Percentiles rank a stretch among this genome's conserved stretches.
These are phyloP conservation scores for Acromyrmex charruanus DNA, from an alignment of 1,140 invertebrate genomes.

Conservation along the genomic window DNA sequence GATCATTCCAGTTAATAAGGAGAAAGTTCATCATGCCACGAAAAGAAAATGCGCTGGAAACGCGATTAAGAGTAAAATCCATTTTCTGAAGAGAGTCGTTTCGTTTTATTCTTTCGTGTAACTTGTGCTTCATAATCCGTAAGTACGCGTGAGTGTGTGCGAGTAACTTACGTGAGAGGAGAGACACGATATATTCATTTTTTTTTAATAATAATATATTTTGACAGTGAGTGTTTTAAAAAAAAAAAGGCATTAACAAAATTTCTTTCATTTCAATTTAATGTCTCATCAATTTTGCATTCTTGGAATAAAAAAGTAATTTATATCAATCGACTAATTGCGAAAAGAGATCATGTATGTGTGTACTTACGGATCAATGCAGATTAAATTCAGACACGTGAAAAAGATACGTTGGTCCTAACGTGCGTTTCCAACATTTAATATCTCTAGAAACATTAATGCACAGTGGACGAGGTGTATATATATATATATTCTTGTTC, in stretches of 20 bases:
- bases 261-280: neutral
- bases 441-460: constrained; percentile 30
- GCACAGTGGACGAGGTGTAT: neutral
- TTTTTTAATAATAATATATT: constrained; percentile 16
- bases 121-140: neutral
- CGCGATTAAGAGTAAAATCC: neutral
- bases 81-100: neutral
- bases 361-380: constrained; percentile 39
- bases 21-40: constrained; percentile 11
- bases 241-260: neutral
- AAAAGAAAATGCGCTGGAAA: neutral
- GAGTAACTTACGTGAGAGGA: neutral
- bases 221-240: neutral
- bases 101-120: neutral
- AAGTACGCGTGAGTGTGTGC: neutral
- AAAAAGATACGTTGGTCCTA: neutral
- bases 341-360: neutral
- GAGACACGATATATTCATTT: neutral
- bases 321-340: constrained; percentile 2
- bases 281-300: neutral
- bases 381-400: constrained; percentile 19
- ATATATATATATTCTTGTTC: constrained; percentile 29
- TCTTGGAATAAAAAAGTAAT: constrained; percentile 13
- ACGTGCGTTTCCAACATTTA: constrained; percentile 18
- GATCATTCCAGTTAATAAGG: neutral